Conservation (phyloP, 2,888 invertebrate genomes). For the Drosophila cyrtoloma region DNA sequence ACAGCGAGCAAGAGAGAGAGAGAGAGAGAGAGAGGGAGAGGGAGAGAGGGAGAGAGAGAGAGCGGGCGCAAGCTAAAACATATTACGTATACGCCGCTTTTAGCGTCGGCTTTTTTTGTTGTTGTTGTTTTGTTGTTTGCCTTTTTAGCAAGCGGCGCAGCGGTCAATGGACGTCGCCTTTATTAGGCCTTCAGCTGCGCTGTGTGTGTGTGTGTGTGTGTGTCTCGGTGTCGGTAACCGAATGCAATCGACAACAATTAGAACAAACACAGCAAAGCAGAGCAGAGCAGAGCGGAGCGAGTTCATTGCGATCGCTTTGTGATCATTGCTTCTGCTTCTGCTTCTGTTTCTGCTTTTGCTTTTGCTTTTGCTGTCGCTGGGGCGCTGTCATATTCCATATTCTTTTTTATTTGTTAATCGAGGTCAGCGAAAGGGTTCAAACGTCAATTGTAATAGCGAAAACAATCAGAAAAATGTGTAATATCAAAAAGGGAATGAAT, state of each 20-base stretch:
- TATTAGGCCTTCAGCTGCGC: constrained; percentile 58
- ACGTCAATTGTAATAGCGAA: constrained; percentile 34
- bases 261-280: constrained; percentile 57
- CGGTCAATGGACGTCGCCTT: constrained; percentile 58
- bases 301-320: constrained; percentile 68
- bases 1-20: neutral
- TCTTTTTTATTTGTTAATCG: constrained; percentile 27
- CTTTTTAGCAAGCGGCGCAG: constrained; percentile 22
- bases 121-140: constrained; percentile 33
- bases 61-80: constrained; percentile 27
- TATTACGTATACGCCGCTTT: constrained; percentile 62
- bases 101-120: constrained; percentile 39
- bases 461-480: neutral
- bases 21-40: neutral
- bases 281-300: constrained; percentile 23
- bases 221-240: constrained; percentile 47
- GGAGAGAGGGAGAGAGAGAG: constrained; percentile 1
- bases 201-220: constrained; percentile 6
- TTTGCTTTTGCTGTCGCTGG: constrained; percentile 10
- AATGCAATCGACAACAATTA: constrained; percentile 74
- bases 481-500: neutral
- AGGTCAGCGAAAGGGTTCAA: constrained; percentile 56
- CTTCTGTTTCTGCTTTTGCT: neutral
- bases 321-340: constrained; percentile 33
- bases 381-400: constrained; percentile 17